Evolutionary conservation across 2,888 invertebrate species (phyloP).

Genomic region (Physocephala rufipes): DNA sequence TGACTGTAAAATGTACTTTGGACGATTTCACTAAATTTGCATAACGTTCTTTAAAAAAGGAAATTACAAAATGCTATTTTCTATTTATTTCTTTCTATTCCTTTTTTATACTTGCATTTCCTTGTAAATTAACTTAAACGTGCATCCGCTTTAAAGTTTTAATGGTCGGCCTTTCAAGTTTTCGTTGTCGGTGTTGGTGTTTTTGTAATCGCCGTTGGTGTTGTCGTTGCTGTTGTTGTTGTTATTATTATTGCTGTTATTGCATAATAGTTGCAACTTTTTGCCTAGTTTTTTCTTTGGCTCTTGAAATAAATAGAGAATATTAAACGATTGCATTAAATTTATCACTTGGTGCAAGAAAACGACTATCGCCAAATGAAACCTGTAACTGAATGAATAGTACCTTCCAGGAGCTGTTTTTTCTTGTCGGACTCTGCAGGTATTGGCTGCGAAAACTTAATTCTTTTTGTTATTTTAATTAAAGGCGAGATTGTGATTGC

Average conservation of each 20-base stretch:
- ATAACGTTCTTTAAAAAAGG: slow-evolving; percentile 20
- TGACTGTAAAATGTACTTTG: slow-evolving; percentile 7
- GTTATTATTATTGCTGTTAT: too few species aligned
- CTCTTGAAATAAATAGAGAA: slow-evolving; percentile 7
- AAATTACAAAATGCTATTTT: slow-evolving; percentile 8
- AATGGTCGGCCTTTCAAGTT: too few species aligned
- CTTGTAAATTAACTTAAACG: neutral
- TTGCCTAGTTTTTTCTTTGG: neutral
- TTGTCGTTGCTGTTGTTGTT: too few species aligned
- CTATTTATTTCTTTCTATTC: neutral
- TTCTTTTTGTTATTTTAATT: slow-evolving; percentile 31
- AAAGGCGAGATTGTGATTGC: slow-evolving; percentile 11
- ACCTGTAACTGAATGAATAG: neutral
- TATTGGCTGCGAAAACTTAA: slow-evolving; percentile 2
- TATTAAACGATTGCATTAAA: slow-evolving; percentile 32
- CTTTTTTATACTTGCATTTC: slow-evolving; percentile 1
- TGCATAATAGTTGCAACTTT: too few species aligned
- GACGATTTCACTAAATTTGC: slow-evolving; percentile 20
- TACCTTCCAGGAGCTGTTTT: slow-evolving; percentile 8
- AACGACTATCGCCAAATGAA: neutral
- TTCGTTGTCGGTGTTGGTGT: too few species aligned
- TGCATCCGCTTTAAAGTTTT: slow-evolving; percentile 14
- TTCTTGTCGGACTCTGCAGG: slow-evolving; percentile 19
- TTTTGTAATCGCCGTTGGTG: too few species aligned
- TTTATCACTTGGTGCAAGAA: slow-evolving; percentile 24